These are phyloP conservation scores for Falco concolor DNA, from an alignment of 2,797 vertebrate genomes.

Conservation along the genomic window DNA sequence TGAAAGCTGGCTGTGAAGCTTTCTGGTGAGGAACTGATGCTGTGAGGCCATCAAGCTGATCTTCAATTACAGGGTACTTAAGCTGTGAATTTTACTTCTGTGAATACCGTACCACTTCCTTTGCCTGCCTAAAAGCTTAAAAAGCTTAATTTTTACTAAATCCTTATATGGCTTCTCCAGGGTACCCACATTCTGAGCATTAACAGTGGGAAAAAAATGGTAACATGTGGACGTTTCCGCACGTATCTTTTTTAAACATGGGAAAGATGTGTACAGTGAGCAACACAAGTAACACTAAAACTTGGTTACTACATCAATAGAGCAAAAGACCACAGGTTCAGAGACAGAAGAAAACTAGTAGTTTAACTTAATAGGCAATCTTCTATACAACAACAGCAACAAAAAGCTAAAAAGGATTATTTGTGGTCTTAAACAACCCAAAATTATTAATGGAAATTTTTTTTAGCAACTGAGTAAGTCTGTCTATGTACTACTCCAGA, in stretches of 20 bases:
- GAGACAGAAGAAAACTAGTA: neutral
- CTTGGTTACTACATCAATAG: neutral
- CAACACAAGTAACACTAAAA: neutral
- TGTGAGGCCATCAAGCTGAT: neutral
- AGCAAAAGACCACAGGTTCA: neutral
- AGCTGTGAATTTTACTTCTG: neutral
- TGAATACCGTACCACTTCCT: fast-evolving
- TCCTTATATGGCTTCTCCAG: neutral
- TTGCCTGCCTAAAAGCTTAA: neutral
- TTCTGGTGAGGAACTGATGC: neutral
- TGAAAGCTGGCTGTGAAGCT: neutral
- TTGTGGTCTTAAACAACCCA: neutral
- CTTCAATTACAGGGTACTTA: neutral
- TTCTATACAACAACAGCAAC: neutral
- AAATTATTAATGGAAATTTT: neutral
- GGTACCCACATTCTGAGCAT: too few species aligned
- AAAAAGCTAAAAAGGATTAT: neutral
- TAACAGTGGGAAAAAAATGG: neutral
- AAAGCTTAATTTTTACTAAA: neutral
- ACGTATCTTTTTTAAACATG: neutral
- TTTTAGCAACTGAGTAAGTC: neutral
- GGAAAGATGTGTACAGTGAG: neutral
- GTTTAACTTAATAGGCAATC: neutral
- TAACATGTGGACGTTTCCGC: neutral
- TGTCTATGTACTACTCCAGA: neutral